A percentile compares a stretch with the other conserved stretches of the same genome.
Evolutionary conservation across 2,797 vertebrate species (phyloP).

Genomic region (Rhabdophis nuchalis): DNA sequence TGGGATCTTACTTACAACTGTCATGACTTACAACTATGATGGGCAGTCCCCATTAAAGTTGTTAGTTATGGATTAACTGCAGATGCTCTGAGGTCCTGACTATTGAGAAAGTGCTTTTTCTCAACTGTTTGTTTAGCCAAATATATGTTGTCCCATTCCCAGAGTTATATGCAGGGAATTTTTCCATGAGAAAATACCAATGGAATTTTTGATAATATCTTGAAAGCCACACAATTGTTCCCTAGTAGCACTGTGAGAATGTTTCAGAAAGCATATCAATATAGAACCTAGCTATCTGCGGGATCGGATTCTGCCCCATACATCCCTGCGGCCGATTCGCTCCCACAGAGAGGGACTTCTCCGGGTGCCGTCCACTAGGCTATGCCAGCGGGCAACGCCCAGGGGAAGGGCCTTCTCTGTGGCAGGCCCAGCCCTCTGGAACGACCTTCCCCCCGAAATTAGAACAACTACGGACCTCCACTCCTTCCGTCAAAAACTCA

Average conservation of each 20-base stretch:
- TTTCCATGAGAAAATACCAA: not conserved
- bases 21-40: not conserved
- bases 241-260: not conserved
- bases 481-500: too few relatives aligned
- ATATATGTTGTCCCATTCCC: not conserved
- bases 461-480: too few relatives aligned
- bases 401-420: too few relatives aligned
- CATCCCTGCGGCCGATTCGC: too few relatives aligned
- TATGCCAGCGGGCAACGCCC: too few relatives aligned
- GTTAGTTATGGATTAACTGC: not conserved
- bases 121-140: not conserved
- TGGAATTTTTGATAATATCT: not conserved
- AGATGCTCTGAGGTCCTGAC: not conserved
- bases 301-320: too few relatives aligned
- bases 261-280: not conserved
- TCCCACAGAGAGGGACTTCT: too few relatives aligned
- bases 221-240: not conserved
- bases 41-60: not conserved
- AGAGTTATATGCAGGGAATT: not conserved
- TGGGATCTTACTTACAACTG: not conserved
- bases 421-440: too few relatives aligned
- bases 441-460: too few relatives aligned
- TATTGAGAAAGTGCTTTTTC: not conserved
- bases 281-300: too few relatives aligned
- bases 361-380: too few relatives aligned